Percentiles rank a stretch among this genome's conserved stretches.
Evolutionary conservation across 2,797 vertebrate species (phyloP).

Genomic region (Tenualosa thibaudeaui): DNA sequence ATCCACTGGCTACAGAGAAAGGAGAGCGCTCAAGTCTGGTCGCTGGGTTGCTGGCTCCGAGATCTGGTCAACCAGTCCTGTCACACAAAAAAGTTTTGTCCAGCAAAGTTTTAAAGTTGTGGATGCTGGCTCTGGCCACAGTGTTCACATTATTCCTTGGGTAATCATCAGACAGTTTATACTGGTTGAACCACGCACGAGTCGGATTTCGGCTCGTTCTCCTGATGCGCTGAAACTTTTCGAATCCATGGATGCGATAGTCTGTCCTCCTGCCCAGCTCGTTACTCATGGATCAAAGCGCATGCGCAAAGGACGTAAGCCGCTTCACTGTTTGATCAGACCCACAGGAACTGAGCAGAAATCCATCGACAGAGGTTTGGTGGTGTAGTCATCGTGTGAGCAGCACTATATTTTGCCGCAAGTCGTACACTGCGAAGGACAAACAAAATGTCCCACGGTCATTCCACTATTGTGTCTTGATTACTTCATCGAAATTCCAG

Average conservation of each 20-base stretch:
- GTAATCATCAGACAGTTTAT: background rate
- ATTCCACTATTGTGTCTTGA: slow-evolving; percentile 30
- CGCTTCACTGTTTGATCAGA: background rate
- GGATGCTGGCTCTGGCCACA: background rate
- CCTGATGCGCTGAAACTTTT: slow-evolving; percentile 38
- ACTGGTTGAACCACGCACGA: slow-evolving; percentile 13
- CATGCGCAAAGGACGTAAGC: slow-evolving; percentile 44
- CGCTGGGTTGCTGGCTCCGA: slow-evolving; percentile 28
- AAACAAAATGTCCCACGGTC: slow-evolving; percentile 29
- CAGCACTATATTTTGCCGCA: background rate
- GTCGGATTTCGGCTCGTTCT: slow-evolving; percentile 9
- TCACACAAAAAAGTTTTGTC: slow-evolving; percentile 39
- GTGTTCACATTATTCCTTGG: background rate
- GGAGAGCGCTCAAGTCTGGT: slow-evolving; percentile 59
- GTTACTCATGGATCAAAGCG: slow-evolving; percentile 37
- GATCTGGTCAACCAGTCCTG: slow-evolving; percentile 38
- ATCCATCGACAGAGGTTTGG: background rate
- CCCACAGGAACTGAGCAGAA: slow-evolving; percentile 2
- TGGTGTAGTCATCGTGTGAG: background rate
- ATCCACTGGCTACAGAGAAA: slow-evolving; percentile 84
- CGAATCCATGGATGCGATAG: slow-evolving; percentile 51
- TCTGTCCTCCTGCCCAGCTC: slow-evolving; percentile 36
- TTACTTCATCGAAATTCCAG: slow-evolving; percentile 40
- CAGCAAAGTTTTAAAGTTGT: slow-evolving; percentile 29
- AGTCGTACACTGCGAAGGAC: slow-evolving; percentile 1